A percentile compares a stretch with the other conserved stretches of the same genome.
These are phyloP conservation scores for Hirtodrosophila alboralis DNA, from an alignment of 2,888 invertebrate genomes.

Conservation along the genomic window DNA sequence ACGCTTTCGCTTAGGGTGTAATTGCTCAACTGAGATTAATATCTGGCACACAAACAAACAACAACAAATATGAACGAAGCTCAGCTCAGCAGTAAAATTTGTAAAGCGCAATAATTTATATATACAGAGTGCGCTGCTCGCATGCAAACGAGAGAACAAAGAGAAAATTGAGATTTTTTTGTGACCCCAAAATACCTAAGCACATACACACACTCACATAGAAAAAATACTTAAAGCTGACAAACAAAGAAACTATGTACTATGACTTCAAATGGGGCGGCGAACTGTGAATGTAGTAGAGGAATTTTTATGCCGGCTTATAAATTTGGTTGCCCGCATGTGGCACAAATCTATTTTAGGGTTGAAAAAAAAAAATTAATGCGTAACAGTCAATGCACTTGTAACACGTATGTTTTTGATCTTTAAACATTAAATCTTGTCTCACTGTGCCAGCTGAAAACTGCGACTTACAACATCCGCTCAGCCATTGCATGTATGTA, in stretches of 20 bases:
- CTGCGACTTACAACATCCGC: conserved; percentile 30
- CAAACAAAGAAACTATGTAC: conserved; percentile 39
- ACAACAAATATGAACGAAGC: conserved; percentile 23
- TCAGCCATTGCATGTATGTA: conserved; percentile 1
- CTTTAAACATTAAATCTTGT: conserved; percentile 19
- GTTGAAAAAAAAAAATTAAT: conserved; percentile 2
- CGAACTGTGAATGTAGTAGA: too few relatives aligned
- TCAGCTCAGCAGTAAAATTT: conserved; percentile 10
- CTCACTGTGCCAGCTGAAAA: conserved; percentile 52
- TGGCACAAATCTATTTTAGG: conserved; percentile 7
- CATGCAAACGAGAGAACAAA: conserved; percentile 52
- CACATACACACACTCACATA: too few relatives aligned
- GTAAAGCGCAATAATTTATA: conserved; percentile 31
- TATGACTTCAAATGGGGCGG: conserved; percentile 12
- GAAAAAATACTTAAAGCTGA: conserved; percentile 23
- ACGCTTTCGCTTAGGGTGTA: background rate
- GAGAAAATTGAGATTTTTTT: conserved; percentile 42
- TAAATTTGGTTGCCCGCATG: conserved; percentile 21
- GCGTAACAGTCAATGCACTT: conserved; percentile 1
- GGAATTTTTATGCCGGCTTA: background rate
- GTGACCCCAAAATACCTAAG: conserved; percentile 51
- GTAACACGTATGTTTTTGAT: background rate
- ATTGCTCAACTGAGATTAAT: background rate
- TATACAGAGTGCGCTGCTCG: conserved; percentile 24
- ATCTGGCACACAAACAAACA: conserved; percentile 13